phyloP scores from a whole-genome alignment of 1,140 invertebrate species.

The Microplitis demolitor region DNA sequence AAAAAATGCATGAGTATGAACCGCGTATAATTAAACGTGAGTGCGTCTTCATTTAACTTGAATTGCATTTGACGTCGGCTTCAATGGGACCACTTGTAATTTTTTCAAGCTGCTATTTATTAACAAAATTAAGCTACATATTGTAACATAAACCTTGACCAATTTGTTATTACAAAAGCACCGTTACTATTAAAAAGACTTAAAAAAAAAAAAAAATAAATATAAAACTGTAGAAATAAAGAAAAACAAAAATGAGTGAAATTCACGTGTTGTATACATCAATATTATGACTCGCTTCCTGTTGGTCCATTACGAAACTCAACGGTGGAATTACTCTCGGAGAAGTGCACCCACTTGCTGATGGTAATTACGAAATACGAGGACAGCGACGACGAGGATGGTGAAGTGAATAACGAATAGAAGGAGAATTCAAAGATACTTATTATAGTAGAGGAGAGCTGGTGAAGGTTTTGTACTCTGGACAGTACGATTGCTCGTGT shows the following conservation, averaged over 20 bases:
- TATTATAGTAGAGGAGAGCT: neutral
- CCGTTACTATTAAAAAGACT: too few relatives aligned
- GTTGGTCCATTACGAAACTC: conserved; percentile 14
- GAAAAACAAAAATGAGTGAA: neutral
- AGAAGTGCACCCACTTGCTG: conserved; percentile 22
- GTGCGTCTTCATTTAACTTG: neutral
- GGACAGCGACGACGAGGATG: conserved; percentile 5
- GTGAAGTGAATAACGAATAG: conserved; percentile 2
- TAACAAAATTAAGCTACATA: too few relatives aligned
- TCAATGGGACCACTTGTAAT: conserved; percentile 9
- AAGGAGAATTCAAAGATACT: neutral
- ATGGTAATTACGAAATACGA: conserved; percentile 22
- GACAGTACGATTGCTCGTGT: conserved; percentile 25
- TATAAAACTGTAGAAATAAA: neutral
- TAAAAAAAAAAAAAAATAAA: too few relatives aligned
- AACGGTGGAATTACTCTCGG: neutral
- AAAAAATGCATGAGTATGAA: neutral
- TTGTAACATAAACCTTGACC: too few relatives aligned
- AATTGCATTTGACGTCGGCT: neutral
- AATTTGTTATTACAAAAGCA: too few relatives aligned
- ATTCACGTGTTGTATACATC: neutral
- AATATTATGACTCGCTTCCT: conserved; percentile 14
- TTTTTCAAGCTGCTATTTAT: neutral
- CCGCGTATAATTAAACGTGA: conserved; percentile 3
- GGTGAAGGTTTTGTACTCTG: conserved; percentile 30